phyloP scores from a whole-genome alignment of 2,113 vertebrate species.

The Pachyramphus minor region DNA sequence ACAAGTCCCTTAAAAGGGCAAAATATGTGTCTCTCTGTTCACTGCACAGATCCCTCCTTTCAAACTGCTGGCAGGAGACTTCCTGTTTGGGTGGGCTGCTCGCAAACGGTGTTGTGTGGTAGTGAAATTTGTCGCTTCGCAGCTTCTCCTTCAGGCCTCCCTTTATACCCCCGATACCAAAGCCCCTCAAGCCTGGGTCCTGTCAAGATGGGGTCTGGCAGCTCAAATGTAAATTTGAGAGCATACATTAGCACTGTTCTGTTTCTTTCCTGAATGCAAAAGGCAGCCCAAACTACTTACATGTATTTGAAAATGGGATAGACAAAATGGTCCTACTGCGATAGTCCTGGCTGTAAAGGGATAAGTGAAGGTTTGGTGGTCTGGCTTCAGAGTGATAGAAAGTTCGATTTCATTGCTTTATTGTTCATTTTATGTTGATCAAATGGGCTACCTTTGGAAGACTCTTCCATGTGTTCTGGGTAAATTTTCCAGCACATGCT shows the following conservation, averaged over 20 bases:
- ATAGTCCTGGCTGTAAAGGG: neutral
- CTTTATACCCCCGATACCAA: neutral
- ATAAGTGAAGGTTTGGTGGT: neutral
- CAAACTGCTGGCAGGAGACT: slow-evolving; percentile 39
- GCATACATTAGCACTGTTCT: neutral
- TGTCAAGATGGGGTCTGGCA: neutral
- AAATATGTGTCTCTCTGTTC: slow-evolving; percentile 19
- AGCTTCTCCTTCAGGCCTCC: neutral
- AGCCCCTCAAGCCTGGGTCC: neutral
- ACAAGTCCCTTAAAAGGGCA: slow-evolving; percentile 65
- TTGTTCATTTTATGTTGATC: neutral
- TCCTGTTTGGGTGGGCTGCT: slow-evolving; percentile 53
- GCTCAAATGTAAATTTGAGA: neutral
- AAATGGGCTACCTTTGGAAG: neutral
- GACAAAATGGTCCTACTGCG: neutral
- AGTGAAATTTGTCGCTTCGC: slow-evolving; percentile 1
- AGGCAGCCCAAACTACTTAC: neutral
- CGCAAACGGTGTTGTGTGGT: slow-evolving; percentile 22
- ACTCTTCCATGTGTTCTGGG: neutral
- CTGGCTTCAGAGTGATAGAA: neutral
- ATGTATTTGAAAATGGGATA: neutral
- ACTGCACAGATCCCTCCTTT: slow-evolving; percentile 53
- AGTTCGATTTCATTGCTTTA: neutral
- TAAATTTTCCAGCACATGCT: neutral
- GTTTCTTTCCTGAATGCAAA: neutral